A percentile compares a stretch with the other conserved stretches of the same genome.
phyloP scores from a whole-genome alignment of 2,113 vertebrate genomes.

The Bagarius yarrelli region DNA sequence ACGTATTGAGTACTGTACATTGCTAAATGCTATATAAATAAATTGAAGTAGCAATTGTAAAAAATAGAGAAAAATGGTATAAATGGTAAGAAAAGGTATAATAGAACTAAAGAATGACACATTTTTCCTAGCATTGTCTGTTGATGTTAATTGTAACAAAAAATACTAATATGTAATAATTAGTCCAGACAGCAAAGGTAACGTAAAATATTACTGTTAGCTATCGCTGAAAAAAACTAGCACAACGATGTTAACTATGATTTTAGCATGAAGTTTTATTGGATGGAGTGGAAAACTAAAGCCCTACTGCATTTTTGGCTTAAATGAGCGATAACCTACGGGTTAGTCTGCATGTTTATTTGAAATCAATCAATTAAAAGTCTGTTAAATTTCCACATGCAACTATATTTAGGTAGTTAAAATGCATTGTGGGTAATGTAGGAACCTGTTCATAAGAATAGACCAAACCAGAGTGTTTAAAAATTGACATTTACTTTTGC shows the following conservation, averaged over 20 bases:
- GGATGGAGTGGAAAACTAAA: neutral
- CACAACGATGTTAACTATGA: neutral
- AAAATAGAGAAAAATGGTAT: too few species aligned
- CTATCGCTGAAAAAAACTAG: neutral
- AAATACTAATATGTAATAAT: neutral
- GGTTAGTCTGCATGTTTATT: too few species aligned
- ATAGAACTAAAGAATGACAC: too few species aligned
- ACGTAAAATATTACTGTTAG: neutral
- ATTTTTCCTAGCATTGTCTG: too few species aligned
- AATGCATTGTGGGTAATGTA: neutral
- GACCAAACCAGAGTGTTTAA: too few species aligned
- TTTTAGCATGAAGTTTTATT: neutral
- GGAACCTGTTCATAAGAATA: neutral
- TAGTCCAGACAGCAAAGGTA: neutral
- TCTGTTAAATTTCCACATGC: too few species aligned
- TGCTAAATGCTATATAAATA: neutral
- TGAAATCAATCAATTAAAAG: too few species aligned
- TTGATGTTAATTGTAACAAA: neutral
- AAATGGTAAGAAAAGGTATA: too few species aligned
- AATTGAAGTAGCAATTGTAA: neutral
- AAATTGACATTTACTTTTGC: too few species aligned
- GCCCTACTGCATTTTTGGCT: neutral
- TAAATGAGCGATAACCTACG: neutral
- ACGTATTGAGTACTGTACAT: too few species aligned
- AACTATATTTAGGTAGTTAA: neutral